These are phyloP conservation scores for Leptobrachium leishanense DNA, from an alignment of 2,113 vertebrate genomes.

Conservation along the genomic window DNA sequence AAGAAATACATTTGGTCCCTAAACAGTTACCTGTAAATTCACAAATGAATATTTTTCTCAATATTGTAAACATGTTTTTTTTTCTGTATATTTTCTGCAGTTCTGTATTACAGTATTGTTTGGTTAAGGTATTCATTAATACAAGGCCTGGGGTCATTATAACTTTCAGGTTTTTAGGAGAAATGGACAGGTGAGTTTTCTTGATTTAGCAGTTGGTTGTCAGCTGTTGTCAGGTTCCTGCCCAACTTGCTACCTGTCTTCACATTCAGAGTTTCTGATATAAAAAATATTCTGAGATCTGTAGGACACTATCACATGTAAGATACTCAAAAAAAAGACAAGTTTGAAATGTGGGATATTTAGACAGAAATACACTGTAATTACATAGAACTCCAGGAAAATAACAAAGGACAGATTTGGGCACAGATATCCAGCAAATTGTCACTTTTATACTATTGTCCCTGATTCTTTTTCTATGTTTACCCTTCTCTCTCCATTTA, in stretches of 20 bases:
- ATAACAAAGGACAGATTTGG: constrained; percentile 13
- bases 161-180: no score
- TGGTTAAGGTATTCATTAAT: no score
- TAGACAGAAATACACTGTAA: constrained; percentile 2
- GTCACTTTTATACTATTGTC: constrained; percentile 5
- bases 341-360: not conserved
- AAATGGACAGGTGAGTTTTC: not conserved
- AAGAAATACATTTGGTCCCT: no score
- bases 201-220: not conserved
- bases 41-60: no score
- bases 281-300: not conserved
- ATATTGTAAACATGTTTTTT: no score
- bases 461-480: not conserved
- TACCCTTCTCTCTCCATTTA: not conserved
- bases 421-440: constrained; percentile 22
- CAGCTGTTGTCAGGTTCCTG: not conserved
- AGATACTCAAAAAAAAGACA: not conserved
- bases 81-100: no score
- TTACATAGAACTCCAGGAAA: constrained; percentile 10
- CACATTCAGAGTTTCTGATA: not conserved
- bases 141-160: no score
- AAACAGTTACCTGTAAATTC: no score
- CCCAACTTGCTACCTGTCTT: not conserved
- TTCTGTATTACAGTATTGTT: no score
- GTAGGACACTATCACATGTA: not conserved